Base-by-base conservation (phyloP, 2,113 vertebrate genomes). In the Perca flavescens region DNA sequence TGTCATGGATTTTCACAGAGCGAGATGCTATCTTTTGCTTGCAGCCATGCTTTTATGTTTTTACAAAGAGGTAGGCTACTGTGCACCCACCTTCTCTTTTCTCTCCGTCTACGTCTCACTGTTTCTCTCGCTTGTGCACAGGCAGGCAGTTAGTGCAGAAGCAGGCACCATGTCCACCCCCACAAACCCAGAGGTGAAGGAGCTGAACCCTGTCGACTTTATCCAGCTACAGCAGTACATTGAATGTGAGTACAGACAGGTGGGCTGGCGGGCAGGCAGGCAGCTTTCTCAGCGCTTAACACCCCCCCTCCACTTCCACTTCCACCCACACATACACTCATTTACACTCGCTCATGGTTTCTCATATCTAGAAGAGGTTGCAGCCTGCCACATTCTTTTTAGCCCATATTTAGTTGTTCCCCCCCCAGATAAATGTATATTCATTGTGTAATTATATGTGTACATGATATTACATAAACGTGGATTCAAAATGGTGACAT, bases 171-270 rank as follows among this genome's bases (percentile, higher is more conserved):
- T 96, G 94, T 94, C 95, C 89, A 77, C 83, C 91, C 87, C 91
- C 84, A 88, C 90, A 82, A 86, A 93, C 88, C 80, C 92, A 69
- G 95, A 95, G 85, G 93, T 93, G 90, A 96, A 94, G 89, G 96
- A 97, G 52, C 96, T 99, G 77, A 97, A 95, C 94, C 96, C 97
- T 2, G 93, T 94, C 82, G 96, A 98, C 92, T 98, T 98, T 71
- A 97, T 96, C 86, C 97, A 97, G 91, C 96, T 99, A 67, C 97
- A 99, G 90, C 96, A 97, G 86, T 98, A 97, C 93, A 96, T 98
- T 76, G 97, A 99, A 81, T 98, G 97, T 99, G 93, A 97, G 97
- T 96, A 90, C 80, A 88, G 87, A 88, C 88, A 73, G 81, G 67
- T 79, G 16, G 60, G 54, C 66, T 49, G 82, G 80, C 84, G 74